A percentile compares a stretch with the other conserved stretches of the same genome.
These are phyloP conservation scores for Agrochola litura DNA, from an alignment of 2,888 invertebrate species.

Conservation along the genomic window DNA sequence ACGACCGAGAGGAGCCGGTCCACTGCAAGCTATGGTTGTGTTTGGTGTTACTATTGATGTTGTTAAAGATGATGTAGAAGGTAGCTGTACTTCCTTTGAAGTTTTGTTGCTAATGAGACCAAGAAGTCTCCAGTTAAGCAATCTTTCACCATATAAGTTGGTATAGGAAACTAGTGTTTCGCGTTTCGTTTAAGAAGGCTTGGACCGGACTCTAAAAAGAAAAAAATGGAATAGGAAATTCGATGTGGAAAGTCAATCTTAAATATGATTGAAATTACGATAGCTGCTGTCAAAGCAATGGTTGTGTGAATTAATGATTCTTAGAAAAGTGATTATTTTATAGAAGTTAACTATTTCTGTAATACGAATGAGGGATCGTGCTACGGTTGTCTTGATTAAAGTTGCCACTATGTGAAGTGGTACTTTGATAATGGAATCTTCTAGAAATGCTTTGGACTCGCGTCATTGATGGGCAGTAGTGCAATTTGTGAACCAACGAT, in stretches of 20 bases:
- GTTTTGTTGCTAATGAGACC: constrained; percentile 43
- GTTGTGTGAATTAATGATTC: constrained; percentile 43
- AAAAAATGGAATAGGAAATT: constrained; percentile 46
- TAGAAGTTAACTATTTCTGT: constrained; percentile 56
- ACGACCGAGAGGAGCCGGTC: constrained; percentile 43
- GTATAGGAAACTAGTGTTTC: constrained; percentile 59
- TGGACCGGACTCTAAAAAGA: constrained; percentile 35
- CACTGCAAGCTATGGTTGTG: constrained; percentile 51
- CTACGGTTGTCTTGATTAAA: constrained; percentile 43
- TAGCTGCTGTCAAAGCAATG: constrained; percentile 41
- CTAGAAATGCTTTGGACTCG: constrained; percentile 45
- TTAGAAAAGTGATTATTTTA: constrained; percentile 44
- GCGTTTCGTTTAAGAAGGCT: constrained; percentile 39
- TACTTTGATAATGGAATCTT: constrained; percentile 47
- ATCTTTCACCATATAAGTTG: constrained; percentile 46
- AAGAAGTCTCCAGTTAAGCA: constrained; percentile 42
- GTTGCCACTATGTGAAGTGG: constrained; percentile 37
- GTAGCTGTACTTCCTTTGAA: constrained; percentile 53
- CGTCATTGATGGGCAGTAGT: constrained; percentile 50
- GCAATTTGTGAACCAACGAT: constrained; percentile 58
- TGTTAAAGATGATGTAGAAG: constrained; percentile 50
- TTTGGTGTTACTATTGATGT: constrained; percentile 57
- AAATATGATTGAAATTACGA: constrained; percentile 41
- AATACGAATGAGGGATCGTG: constrained; percentile 14
- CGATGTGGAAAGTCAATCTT: constrained; percentile 44